Evolutionary conservation across 2,888 invertebrate genomes (phyloP), one percentile per base, ranked within the genome.

Genomic region (Tuberolachnus salignus): DNA sequence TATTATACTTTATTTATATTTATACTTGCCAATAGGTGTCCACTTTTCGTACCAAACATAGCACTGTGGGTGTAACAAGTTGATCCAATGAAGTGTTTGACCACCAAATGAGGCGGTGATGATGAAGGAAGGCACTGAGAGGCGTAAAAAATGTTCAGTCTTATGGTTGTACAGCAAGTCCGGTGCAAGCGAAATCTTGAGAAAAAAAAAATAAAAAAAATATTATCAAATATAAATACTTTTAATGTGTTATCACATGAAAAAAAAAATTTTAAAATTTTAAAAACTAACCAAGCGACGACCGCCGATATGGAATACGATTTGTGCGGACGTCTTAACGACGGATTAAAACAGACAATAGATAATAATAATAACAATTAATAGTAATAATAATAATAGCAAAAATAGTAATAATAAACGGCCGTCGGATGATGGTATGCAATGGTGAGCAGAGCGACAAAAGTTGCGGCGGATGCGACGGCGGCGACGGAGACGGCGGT

Each of bases 391-490:
- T 49, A 49, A 67, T 67, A 53, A 67, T 67, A 67, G 34, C 19
- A 51, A 67, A 19, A 67, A 67, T 67, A 34, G 6, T 34, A 34
- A 34, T 34, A 34, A 34, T 34, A 34, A 34, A 34, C 34, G 34
- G 67, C 67, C 67, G 67, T 67, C 67, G 26, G 49, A 51, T 67
- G 49, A 51, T 67, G 26, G 67, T 67, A 51, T 53, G 26, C 26
- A n/a, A 51, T 51, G 51, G 67, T 19, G 26, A 6, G 21, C 23
- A 16, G 16, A 21, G 57, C 63, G 61, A 34, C 61, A 34, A 21
- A n/a, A n/a, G n/a, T n/a, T n/a, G n/a, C n/a, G n/a, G n/a, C n/a
- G 51, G 51, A 34, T 26, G 51, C 51, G 67, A 4, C 67, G 67
- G 67, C 49, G 49, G 51, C 67, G 66, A 16, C 64, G 44, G 64